A percentile compares a stretch with the other conserved stretches of the same genome.
phyloP scores from a whole-genome alignment of 2,888 invertebrate species.

The Leptopilina syphax region DNA sequence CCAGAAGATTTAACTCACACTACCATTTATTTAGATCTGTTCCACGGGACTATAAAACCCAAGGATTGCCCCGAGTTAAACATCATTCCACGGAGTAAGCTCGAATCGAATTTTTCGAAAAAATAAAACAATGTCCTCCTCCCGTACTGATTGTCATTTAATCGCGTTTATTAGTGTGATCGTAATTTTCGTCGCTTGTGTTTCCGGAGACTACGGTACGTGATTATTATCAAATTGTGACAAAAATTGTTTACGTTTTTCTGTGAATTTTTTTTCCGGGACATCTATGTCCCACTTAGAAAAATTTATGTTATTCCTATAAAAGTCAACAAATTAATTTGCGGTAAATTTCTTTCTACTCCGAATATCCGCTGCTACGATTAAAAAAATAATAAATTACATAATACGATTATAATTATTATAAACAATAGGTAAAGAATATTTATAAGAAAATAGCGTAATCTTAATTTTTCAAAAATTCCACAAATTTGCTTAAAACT shows the following conservation, averaged over 20 bases:
- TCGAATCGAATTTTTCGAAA: constrained; percentile 25
- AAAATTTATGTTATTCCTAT: too few relatives aligned
- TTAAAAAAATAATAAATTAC: too few relatives aligned
- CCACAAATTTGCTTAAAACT: too few relatives aligned
- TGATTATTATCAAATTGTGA: constrained; percentile 3
- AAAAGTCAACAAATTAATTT: too few relatives aligned
- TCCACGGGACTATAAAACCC: constrained; percentile 36
- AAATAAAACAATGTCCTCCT: constrained; percentile 37
- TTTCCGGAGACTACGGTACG: constrained; percentile 51
- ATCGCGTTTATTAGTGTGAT: constrained; percentile 44
- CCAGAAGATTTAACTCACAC: constrained; percentile 43
- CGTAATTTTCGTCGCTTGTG: constrained; percentile 46
- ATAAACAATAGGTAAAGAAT: too few relatives aligned
- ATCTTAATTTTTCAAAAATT: too few relatives aligned
- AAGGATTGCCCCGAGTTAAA: not conserved
- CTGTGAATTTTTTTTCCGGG: not conserved
- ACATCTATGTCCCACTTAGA: too few relatives aligned
- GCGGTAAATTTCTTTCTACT: too few relatives aligned
- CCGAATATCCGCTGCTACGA: too few relatives aligned
- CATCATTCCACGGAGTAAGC: constrained; percentile 5
- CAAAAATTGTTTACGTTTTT: not conserved
- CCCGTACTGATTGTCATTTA: constrained; percentile 24
- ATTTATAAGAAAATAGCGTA: too few relatives aligned
- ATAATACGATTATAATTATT: too few relatives aligned
- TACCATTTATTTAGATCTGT: constrained; percentile 1